Base-by-base conservation (phyloP, 2,113 vertebrate species). In the Gavia stellata region DNA sequence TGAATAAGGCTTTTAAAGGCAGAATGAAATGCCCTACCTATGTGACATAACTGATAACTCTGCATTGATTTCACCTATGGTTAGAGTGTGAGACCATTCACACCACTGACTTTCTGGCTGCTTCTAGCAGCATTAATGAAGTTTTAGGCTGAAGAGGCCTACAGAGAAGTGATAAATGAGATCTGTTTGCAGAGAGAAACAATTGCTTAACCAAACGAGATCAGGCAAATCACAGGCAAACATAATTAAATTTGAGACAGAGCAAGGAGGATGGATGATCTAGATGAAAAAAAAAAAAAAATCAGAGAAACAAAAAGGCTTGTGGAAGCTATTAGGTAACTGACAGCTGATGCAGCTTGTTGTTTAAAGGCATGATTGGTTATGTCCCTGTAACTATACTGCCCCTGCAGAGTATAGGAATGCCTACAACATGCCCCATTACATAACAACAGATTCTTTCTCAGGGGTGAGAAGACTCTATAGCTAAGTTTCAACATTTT, bases 381-480 rank as follows among this genome's bases (percentile, higher is more conserved):
- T 47, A 9, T 2, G 3, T 61, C 28, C 65, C 25, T 71, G 24
- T 40, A 24, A 26, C 7, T 44, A 17, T 11, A 66, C 0, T 0
- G 74, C 59, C 24, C n/a, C 56, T 52, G 71, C 14, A 81, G 83
- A 52, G 36, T 3, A 24, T 0, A 72, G 26, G 18, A 81, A 45
- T 34, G 36, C 61, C 74, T 45, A 72, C 12, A 34, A 1, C 26
- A 23, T 20, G 19, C 16, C 19, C 31, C 38, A 26, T 34, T 85
- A 44, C 0, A 0, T 8, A 87, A 44, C 31, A 33, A 52, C 52
- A 85, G 53, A 23, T 36, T 45, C 40, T 34, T 77, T 81, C 75
- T 56, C 52, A 40, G 40, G 38, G 21, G 17, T 12, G 26, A 73
- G 45, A 33, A 75, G 33, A 12, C 26, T 61, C 34, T 15, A 10